Evolutionary conservation across 2,113 vertebrate genomes (phyloP), one percentile per base, ranked within the genome.

Genomic region (Callionymus lyra): DNA sequence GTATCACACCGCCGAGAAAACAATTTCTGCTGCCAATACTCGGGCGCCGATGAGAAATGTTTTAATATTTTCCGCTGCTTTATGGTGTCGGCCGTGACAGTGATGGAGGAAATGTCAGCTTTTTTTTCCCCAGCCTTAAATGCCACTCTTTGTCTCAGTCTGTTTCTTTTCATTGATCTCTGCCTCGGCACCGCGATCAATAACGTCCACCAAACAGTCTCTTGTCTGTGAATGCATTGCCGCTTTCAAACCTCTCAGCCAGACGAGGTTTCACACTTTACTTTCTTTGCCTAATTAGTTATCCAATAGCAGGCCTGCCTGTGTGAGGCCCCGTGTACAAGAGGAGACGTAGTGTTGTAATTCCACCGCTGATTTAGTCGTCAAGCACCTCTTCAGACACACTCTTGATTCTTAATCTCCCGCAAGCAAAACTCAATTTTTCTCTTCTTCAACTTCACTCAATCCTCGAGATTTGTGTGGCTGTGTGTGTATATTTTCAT

Each of bases 21-120:
- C 91, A 92, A 93, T 93, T 93, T 92, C 91, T 94, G 88, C 90
- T 96, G 93, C 92, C 93, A 95, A 95, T 97, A 95, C 91, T 87
- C 84, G 81, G 79, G 85, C 86, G 75, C 87, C 83, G 88, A 93
- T 97, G 91, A 97, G 90, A 90, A 91, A 96, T 94, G 91, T 93
- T 97, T 94, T 97, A 93, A 97, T 97, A 95, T 93, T 92, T 91
- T 89, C 89, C 72, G 86, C 90, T 89, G 90, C 87, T 94, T 91
- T 91, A 91, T 89, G 90, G 89, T 69, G 76, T 88, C 83, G 77
- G 85, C 82, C 80, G 86, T 92, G 93, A 94, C 91, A 95, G 90
- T 94, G 92, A 95, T 92, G 89, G 91, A 95, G 89, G 90, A 91
- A 90, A 91, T 92, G 93, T 94, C 92, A 95, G 91, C 86, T 89